Conservation (phyloP, 2,797 vertebrate genomes). For the Pantherophis vulpinus region DNA sequence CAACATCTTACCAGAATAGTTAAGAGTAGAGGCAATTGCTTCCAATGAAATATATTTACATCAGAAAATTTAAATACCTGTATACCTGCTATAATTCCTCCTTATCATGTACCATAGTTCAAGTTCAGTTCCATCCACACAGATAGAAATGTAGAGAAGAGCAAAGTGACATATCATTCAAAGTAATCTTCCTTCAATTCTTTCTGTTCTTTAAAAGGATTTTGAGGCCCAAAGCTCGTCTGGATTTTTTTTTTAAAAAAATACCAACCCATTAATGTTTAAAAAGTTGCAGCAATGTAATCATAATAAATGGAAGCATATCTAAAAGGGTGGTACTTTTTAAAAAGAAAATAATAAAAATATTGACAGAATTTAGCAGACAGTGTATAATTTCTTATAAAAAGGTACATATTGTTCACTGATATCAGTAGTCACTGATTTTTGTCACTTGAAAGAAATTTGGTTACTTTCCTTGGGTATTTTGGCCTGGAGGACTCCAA, state of each 20-base stretch:
- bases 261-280: not conserved
- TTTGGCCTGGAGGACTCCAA: not conserved
- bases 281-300: not conserved
- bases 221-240: not conserved
- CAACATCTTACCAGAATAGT: not conserved
- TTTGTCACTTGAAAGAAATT: slow-evolving; percentile 17
- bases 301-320: slow-evolving; percentile 12
- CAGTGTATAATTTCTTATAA: not conserved
- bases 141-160: not conserved
- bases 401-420: not conserved
- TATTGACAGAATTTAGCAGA: not conserved
- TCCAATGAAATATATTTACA: not conserved
- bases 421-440: not conserved
- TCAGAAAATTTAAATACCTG: not conserved
- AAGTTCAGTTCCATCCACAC: not conserved
- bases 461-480: not conserved
- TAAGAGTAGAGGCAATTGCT: not conserved
- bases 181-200: not conserved
- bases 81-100: not conserved
- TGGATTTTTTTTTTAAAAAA: not conserved
- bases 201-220: not conserved
- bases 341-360: not conserved
- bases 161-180: not conserved
- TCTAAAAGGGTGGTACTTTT: not conserved
- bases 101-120: not conserved